Evolutionary conservation across 2,113 vertebrate genomes (phyloP), one percentile per base, ranked within the genome.

Genomic region (Myotis lucifugus): DNA sequence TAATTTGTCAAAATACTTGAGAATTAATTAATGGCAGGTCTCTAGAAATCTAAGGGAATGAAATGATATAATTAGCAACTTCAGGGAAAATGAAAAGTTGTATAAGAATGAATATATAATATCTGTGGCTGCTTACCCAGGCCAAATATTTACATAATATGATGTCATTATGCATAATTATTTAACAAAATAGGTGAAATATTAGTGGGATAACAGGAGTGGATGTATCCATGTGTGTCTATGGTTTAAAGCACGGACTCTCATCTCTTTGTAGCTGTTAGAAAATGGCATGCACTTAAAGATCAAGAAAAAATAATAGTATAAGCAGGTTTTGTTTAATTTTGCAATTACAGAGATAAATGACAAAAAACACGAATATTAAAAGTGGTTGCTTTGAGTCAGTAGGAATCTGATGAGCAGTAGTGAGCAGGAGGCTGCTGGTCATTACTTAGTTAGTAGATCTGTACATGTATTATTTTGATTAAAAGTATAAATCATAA

Each of bases 21-120:
- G 32, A 82, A 77, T 86, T 13, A 94, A 85, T 85, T 78, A 87
- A 83, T 85, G 3, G 7, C 90, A 88, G 40, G 5, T 50, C 79
- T 25, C 50, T 34, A 73, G 64, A 95, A 72, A 92, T 50, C 8
- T 90, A 72, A 93, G 54, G 61, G 1, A 92, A 85, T 91, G 56
- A 74, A 92, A 88, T 95, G 21, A 90, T n/a, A 27, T 9, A 94
- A 70, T 90, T 88, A 92, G 8, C 18, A 95, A 92, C 34, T 82
- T 95, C 40, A 42, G 21, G 72, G n/a, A 64, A 95, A 97, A 84
- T 59, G 72, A 82, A 84, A 95, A 91, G 3, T 72, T 73, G 21
- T 70, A 23, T 25, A 70, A 40, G 32, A 82, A 91, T 93, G 12
- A 87, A 93, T 66, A 48, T 66, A 0, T 67, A 74, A 85, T 85